These are phyloP conservation scores for Empis livida DNA, from an alignment of 2,888 invertebrate genomes.

Conservation along the genomic window DNA sequence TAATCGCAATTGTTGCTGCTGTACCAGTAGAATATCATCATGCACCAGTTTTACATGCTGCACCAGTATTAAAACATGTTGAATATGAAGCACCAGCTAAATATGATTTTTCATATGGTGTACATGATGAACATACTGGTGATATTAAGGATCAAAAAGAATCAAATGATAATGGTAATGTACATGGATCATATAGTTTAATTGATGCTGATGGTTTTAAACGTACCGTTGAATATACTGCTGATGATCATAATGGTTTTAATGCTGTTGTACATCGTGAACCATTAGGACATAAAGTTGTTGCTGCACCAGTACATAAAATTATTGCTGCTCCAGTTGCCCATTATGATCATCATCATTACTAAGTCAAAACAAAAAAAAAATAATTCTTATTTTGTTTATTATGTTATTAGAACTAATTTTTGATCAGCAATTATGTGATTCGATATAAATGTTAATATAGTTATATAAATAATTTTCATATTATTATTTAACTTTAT, in stretches of 20 bases:
- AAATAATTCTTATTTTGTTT: neutral
- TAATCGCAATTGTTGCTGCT: neutral
- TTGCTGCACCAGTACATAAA: neutral
- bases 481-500: neutral
- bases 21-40: neutral
- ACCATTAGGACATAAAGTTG: conserved; percentile 20
- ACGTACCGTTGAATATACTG: conserved; percentile 42
- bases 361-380: neutral
- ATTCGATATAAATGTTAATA: too few relatives aligned
- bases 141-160: conserved; percentile 41
- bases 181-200: conserved; percentile 40
- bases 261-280: conserved; percentile 42
- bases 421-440: too few relatives aligned
- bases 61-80: conserved; percentile 13
- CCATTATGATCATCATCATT: neutral
- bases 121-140: conserved; percentile 40
- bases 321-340: neutral
- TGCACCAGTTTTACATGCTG: conserved; percentile 1
- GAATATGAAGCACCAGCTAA: conserved; percentile 27
- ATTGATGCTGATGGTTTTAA: conserved; percentile 42
- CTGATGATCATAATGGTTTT: conserved; percentile 42
- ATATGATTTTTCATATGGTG: conserved; percentile 39
- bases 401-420: too few relatives aligned
- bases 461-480: too few relatives aligned
- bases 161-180: conserved; percentile 39